phyloP scores from a whole-genome alignment of 2,797 vertebrate genomes.

The Coendou prehensilis region DNA sequence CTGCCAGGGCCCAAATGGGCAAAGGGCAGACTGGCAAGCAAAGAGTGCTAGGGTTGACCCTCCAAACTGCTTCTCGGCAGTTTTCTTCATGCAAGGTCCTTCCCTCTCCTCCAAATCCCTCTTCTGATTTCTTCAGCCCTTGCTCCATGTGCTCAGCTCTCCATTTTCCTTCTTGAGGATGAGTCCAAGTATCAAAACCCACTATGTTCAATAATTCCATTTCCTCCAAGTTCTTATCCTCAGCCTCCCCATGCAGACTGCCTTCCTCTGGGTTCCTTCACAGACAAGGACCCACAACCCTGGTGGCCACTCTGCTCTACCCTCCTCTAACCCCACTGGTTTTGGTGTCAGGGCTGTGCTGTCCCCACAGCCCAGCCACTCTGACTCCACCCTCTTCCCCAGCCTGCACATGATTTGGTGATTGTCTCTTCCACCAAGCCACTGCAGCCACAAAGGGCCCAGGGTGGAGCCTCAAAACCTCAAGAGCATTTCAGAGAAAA shows the following conservation, averaged over 20 bases:
- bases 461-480: conserved; percentile 51
- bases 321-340: not conserved
- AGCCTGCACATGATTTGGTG: not conserved
- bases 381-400: not conserved
- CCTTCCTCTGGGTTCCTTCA: not conserved
- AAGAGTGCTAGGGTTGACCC: not conserved
- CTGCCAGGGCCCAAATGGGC: not conserved
- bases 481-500: conserved; percentile 37
- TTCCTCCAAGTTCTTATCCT: not conserved
- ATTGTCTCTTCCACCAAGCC: not conserved
- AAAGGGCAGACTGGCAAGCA: not conserved
- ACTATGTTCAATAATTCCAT: not conserved
- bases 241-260: not conserved
- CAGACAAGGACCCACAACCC: not conserved
- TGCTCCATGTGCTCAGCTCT: not conserved
- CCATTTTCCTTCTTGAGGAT: conserved; percentile 22
- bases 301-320: not conserved
- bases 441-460: not conserved
- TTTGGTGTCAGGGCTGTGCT: not conserved
- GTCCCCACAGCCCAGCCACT: not conserved
- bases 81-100: not conserved
- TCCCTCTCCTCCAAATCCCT: not conserved
- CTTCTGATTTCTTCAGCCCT: not conserved
- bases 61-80: not conserved
- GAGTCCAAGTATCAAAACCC: conserved; percentile 47